Evolutionary conservation across 2,113 vertebrate genomes (phyloP), one percentile per base, ranked within the genome.

Genomic region (Electrona antarctica): DNA sequence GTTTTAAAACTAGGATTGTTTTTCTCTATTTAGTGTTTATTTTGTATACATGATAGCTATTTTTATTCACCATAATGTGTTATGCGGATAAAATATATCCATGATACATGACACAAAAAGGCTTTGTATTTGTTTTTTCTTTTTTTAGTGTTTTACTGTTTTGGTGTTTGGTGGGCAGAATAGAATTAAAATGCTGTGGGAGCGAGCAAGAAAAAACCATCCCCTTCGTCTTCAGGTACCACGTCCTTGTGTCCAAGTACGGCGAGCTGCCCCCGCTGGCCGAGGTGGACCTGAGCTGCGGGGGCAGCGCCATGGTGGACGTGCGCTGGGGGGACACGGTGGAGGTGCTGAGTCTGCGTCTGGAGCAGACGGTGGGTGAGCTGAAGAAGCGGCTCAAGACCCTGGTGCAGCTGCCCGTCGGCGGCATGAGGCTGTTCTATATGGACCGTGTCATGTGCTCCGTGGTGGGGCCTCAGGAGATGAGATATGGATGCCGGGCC

Each of bases 331-430:
- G 95, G 0, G 96, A 96, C 7, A 92, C 94, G 51, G 94, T 95
- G 84, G 94, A 97, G 79, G 87, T 93, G 10, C 88, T 98, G 89
- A 95, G 90, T 10, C 96, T 99, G 62, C 93, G 94, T 15, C 92
- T 98, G 74, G 96, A 97, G 74, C 97, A 97, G 84, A 99, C 96
- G 8, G 98, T 99, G 69, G 95, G 94, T 8, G 96, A 98, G 63
- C 88, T 99, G 21, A 98, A 95, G 94, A 98, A 97, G 60, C 94
- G 96, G 28, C 90, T 99, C 3, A 93, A 92, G 76, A 89, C 91
- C 69, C 87, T 97, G 0, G 94, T 98, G 76, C 96, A 97, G 77
- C 82, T 98, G 48, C 94, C 96, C 3, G 88, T 88, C 7, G 96
- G 92, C 83, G 96, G 94, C 82, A 95, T 98, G 94, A 88, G 95